A percentile compares a stretch with the other conserved stretches of the same genome.
Conservation (phyloP, 2,113 vertebrate species). For the Emydura subglobosa region DNA sequence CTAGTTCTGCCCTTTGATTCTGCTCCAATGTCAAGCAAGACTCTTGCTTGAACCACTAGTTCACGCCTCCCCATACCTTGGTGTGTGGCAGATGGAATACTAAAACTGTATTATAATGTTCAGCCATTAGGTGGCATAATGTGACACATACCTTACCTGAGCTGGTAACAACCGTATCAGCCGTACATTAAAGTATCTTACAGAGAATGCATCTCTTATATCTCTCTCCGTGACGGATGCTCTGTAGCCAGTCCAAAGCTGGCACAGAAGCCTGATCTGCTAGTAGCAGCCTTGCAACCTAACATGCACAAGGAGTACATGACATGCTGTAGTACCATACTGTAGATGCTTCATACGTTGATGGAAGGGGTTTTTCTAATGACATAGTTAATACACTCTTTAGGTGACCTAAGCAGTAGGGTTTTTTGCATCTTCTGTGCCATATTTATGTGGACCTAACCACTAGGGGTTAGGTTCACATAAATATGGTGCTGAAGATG, state of each 20-base stretch:
- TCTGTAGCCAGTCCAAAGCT: background rate
- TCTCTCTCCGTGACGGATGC: background rate
- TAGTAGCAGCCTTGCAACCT: background rate
- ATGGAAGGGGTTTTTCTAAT: background rate
- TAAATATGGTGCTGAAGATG: background rate
- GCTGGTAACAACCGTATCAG: background rate
- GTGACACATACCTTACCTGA: background rate
- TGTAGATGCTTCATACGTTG: background rate
- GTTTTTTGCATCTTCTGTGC: too few species aligned
- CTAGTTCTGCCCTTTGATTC: background rate
- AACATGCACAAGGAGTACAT: background rate
- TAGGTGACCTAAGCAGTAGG: too few species aligned
- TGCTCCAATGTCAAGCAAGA: background rate
- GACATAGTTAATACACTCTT: too few species aligned
- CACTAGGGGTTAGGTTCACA: too few species aligned
- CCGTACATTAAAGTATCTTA: background rate
- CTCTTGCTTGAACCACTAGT: background rate
- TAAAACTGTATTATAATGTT: too few species aligned
- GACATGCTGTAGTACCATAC: background rate
- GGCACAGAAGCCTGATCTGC: background rate
- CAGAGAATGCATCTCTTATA: background rate
- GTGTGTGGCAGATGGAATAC: too few species aligned
- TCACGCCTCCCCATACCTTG: background rate
- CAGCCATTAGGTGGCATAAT: too few species aligned
- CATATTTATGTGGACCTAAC: too few species aligned